Evolutionary conservation across 2,888 invertebrate genomes (phyloP).

Genomic region (Lithophane leautieri): DNA sequence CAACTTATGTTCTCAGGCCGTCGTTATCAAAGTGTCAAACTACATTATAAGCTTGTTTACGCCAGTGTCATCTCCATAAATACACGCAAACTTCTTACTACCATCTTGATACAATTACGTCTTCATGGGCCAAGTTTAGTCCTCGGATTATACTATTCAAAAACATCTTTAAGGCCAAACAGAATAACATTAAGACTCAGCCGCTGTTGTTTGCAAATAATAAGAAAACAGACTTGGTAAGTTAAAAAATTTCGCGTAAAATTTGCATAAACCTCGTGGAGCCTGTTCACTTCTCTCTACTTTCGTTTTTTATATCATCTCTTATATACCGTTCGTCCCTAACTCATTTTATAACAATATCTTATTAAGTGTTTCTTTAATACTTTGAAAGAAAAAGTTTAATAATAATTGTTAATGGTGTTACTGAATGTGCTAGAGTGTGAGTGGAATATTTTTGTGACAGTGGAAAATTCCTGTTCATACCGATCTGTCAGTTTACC

Average conservation of each 20-base stretch:
- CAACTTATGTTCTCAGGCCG: conserved; percentile 43
- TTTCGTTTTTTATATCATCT: conserved; percentile 82
- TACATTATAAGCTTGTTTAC: conserved; percentile 65
- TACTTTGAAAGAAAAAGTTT: conserved; percentile 57
- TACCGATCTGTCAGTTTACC: conserved; percentile 59
- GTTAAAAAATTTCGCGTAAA: conserved; percentile 85
- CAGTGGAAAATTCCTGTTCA: conserved; percentile 42
- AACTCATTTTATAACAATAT: conserved; percentile 80
- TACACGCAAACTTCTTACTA: conserved; percentile 61
- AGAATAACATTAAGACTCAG: conserved; percentile 78
- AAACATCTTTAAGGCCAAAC: conserved; percentile 71
- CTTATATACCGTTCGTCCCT: conserved; percentile 76
- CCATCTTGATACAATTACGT: conserved; percentile 70
- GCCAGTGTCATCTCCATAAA: conserved; percentile 63
- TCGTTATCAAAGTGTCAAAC: conserved; percentile 63
- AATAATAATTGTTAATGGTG: conserved; percentile 56
- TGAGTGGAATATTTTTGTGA: conserved; percentile 37
- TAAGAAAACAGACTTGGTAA: conserved; percentile 85
- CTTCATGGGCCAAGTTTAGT: conserved; percentile 72
- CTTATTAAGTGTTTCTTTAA: conserved; percentile 68
- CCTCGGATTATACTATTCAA: conserved; percentile 72
- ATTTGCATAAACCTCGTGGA: conserved; percentile 87
- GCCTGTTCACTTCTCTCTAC: conserved; percentile 81
- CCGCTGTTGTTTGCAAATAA: conserved; percentile 86
- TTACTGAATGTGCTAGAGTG: conserved; percentile 17